phyloP scores from a whole-genome alignment of 37 sponge, comb jelly and placozoan species.

The Spongilla lacustris region DNA sequence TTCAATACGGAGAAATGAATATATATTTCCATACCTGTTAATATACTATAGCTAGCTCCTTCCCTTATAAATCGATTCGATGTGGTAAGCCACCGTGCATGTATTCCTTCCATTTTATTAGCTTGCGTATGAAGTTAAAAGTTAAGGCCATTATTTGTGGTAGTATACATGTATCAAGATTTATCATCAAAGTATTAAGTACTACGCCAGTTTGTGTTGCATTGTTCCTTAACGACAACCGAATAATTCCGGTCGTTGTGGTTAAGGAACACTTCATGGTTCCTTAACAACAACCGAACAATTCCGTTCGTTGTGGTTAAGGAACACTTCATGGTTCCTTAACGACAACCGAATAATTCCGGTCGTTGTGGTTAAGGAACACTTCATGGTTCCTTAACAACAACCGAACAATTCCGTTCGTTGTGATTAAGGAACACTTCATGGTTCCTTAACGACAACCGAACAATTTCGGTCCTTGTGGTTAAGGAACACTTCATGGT shows the following conservation, averaged over 20 bases:
- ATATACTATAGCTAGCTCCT: not conserved
- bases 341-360: not conserved
- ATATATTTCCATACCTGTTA: not conserved
- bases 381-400: not conserved
- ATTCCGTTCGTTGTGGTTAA: not conserved
- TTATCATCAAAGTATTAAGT: not conserved
- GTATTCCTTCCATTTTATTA: not conserved
- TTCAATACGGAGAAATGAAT: not conserved
- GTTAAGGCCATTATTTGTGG: constrained; percentile 1
- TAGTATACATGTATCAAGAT: not conserved
- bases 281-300: not conserved
- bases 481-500: not conserved
- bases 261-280: not conserved
- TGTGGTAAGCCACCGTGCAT: constrained; percentile 1
- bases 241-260: not conserved
- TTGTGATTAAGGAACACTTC: not conserved
- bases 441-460: not conserved
- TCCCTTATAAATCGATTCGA: constrained; percentile 1
- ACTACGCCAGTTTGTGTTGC: not conserved
- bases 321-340: not conserved
- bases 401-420: not conserved
- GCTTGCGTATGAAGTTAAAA: not conserved
- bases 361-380: constrained; percentile 1
- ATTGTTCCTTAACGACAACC: constrained; percentile 1
- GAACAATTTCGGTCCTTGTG: not conserved